phyloP scores from a whole-genome alignment of 92 coral and sea anemone species.

The Epizoanthus fatuus region DNA sequence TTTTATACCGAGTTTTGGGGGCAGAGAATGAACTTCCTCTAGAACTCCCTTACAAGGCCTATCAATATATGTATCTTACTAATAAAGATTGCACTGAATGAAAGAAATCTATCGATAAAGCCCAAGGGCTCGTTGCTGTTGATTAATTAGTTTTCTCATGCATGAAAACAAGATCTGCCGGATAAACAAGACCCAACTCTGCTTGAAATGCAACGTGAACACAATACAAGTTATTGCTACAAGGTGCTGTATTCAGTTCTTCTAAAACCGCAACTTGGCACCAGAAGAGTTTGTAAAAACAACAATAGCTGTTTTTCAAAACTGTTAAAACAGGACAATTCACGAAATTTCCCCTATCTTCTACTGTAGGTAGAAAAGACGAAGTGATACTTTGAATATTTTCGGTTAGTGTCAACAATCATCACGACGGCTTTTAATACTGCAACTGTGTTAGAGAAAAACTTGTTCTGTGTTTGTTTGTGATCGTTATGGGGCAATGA shows the following conservation, averaged over 20 bases:
- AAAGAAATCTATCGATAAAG: not conserved
- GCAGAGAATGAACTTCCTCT: too few species aligned
- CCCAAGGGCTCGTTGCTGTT: not conserved
- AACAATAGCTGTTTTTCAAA: conserved; percentile 3
- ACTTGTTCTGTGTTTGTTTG: not conserved
- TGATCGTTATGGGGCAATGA: conserved; percentile 7
- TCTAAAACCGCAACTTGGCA: not conserved
- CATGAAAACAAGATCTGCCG: not conserved
- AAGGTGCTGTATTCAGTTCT: not conserved
- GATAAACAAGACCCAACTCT: not conserved
- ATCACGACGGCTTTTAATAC: not conserved
- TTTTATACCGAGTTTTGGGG: too few species aligned
- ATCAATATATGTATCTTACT: not conserved
- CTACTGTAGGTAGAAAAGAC: too few species aligned
- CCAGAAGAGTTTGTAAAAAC: not conserved
- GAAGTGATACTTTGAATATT: too few species aligned
- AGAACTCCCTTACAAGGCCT: too few species aligned
- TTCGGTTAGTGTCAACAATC: too few species aligned
- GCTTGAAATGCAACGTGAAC: not conserved
- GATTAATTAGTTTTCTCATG: not conserved
- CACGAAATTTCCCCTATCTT: not conserved
- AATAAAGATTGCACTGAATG: not conserved
- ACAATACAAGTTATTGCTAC: not conserved
- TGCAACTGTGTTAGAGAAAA: not conserved
- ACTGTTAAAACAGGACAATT: not conserved